Evolutionary conservation across 2,888 invertebrate species (phyloP).

Genomic region (Cataglyphis altisquamis): DNA sequence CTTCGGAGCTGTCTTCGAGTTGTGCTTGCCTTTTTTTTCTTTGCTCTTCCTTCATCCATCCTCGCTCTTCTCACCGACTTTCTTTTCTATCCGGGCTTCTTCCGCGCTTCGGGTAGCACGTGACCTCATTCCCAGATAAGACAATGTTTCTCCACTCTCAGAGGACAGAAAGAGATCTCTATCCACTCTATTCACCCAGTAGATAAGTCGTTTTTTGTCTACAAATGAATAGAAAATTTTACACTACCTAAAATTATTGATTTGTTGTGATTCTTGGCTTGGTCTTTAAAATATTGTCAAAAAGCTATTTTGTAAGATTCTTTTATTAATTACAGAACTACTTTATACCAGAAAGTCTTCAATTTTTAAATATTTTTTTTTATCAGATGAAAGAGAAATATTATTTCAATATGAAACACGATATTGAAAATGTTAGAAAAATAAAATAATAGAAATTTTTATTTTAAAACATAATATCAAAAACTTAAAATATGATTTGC

Average conservation of each 20-base stretch:
- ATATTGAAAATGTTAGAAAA: background rate
- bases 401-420: background rate
- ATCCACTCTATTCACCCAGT: conserved; percentile 43
- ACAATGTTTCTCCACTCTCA: conserved; percentile 61
- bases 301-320: background rate
- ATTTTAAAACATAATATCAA: background rate
- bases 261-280: conserved; percentile 24
- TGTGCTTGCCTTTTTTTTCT: conserved; percentile 31
- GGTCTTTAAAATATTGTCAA: conserved; percentile 2
- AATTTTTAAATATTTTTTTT: background rate
- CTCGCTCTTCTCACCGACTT: conserved; percentile 44
- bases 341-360: background rate
- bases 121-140: conserved; percentile 60
- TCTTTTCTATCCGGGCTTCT: conserved; percentile 49
- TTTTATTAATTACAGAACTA: background rate
- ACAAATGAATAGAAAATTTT: conserved; percentile 42
- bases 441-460: background rate
- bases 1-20: conserved; percentile 53
- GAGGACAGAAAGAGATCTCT: conserved; percentile 58
- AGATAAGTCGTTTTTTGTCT: conserved; percentile 38
- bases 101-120: conserved; percentile 49
- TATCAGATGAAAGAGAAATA: background rate
- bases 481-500: background rate
- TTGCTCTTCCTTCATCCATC: background rate
- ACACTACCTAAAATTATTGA: conserved; percentile 42